phyloP scores from a whole-genome alignment of 2,888 invertebrate species.

The Microctonus aethiopoides region DNA sequence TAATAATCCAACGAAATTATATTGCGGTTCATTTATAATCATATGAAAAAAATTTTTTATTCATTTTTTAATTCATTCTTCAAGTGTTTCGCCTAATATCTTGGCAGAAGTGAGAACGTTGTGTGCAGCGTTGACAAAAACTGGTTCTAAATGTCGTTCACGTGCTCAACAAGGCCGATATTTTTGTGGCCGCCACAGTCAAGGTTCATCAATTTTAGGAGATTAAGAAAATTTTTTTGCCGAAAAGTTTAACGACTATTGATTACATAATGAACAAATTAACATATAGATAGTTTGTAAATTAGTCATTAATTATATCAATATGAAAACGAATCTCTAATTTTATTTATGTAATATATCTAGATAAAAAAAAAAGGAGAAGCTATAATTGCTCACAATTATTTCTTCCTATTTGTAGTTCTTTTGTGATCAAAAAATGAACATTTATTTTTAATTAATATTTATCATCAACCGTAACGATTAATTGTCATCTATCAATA shows the following conservation, averaged over 20 bases:
- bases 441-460: neutral
- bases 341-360: neutral
- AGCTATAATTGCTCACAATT: neutral
- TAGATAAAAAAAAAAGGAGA: neutral
- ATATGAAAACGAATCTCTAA: neutral
- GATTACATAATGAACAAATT: neutral
- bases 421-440: neutral
- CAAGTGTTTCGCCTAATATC: slow-evolving; percentile 47
- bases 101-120: slow-evolving; percentile 28
- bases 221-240: slow-evolving; percentile 40
- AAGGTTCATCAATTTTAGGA: slow-evolving; percentile 47
- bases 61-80: slow-evolving; percentile 19
- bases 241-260: too few relatives aligned
- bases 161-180: slow-evolving; percentile 40
- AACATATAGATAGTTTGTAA: neutral
- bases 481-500: neutral
- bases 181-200: slow-evolving; percentile 50
- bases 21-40: neutral
- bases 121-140: slow-evolving; percentile 54
- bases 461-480: neutral
- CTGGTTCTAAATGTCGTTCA: slow-evolving; percentile 52
- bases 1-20: neutral
- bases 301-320: neutral
- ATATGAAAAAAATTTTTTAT: slow-evolving; percentile 7
- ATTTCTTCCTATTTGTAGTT: neutral